phyloP scores from a whole-genome alignment of 2,113 vertebrate genomes.

The Natator depressus region DNA sequence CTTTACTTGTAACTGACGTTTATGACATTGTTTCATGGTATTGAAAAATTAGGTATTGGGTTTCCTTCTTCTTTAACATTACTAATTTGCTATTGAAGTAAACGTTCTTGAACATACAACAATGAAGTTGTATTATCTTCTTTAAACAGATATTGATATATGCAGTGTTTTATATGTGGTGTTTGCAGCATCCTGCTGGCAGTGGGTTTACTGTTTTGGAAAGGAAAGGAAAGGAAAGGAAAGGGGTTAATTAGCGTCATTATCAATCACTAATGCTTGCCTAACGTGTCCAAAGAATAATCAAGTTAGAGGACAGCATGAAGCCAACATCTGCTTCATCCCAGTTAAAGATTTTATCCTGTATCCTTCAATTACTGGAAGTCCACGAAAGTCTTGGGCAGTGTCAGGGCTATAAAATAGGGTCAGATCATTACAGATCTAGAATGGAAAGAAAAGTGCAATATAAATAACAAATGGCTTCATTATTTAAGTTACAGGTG shows the following conservation, averaged over 20 bases:
- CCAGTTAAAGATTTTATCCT: conserved; percentile 77
- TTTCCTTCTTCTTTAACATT: background rate
- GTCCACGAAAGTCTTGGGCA: conserved; percentile 56
- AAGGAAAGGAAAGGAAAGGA: conserved; percentile 79
- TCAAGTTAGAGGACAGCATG: conserved; percentile 83
- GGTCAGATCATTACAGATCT: conserved; percentile 73
- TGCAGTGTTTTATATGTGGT: conserved; percentile 57
- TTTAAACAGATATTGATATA: conserved; percentile 64
- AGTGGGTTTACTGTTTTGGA: conserved; percentile 71
- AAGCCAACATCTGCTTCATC: conserved; percentile 84
- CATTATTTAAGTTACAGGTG: conserved; percentile 77
- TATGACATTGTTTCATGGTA: background rate
- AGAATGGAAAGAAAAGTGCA: conserved; percentile 54
- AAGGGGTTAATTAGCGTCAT: conserved; percentile 85
- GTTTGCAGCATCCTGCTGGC: conserved; percentile 76
- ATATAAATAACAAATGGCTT: conserved; percentile 75
- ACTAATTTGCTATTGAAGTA: background rate
- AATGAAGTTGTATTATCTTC: conserved; percentile 30
- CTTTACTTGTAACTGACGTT: background rate
- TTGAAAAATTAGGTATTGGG: too few relatives aligned
- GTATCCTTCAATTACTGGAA: conserved; percentile 70
- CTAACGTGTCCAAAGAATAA: conserved; percentile 86
- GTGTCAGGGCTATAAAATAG: conserved; percentile 76
- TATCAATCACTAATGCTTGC: conserved; percentile 86
- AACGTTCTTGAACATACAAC: background rate